A percentile compares a stretch with the other conserved stretches of the same genome.
Evolutionary conservation across 2,113 vertebrate genomes (phyloP).

Genomic region (Macquaria australasica): DNA sequence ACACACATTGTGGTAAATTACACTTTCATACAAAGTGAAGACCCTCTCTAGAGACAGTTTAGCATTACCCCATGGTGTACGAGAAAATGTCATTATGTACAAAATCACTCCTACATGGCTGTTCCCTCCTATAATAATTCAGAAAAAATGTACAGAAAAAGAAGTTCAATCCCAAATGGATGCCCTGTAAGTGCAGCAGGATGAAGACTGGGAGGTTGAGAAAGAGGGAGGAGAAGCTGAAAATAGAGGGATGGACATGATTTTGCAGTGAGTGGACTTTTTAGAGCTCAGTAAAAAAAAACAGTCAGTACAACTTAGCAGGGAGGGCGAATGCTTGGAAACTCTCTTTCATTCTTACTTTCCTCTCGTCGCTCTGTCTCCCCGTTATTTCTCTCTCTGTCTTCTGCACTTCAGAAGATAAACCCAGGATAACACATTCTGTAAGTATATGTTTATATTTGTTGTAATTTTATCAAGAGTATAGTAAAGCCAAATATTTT

Average conservation of each 20-base stretch:
- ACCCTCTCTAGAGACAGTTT: background rate
- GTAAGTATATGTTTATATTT: constrained; percentile 71
- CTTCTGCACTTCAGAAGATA: constrained; percentile 27
- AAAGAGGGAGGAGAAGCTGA: constrained; percentile 74
- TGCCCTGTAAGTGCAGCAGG: background rate
- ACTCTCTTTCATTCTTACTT: constrained; percentile 65
- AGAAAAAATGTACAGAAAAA: background rate
- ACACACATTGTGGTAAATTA: background rate
- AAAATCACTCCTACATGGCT: background rate
- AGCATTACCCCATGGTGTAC: background rate
- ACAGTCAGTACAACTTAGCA: constrained; percentile 39
- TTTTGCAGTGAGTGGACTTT: constrained; percentile 49
- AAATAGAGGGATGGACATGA: constrained; percentile 72
- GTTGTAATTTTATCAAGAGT: background rate
- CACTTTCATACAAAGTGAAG: background rate
- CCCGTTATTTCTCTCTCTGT: constrained; percentile 16
- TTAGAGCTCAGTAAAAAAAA: constrained; percentile 39
- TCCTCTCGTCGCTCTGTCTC: constrained; percentile 37
- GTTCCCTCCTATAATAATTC: background rate
- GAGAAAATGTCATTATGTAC: background rate
- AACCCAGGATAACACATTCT: constrained; percentile 20
- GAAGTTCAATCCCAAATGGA: background rate
- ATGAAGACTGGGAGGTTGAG: constrained; percentile 35
- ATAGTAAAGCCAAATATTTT: background rate
- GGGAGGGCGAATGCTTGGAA: constrained; percentile 53